Evolutionary conservation across 1,140 invertebrate species (phyloP).

Genomic region (Gryon sp.): DNA sequence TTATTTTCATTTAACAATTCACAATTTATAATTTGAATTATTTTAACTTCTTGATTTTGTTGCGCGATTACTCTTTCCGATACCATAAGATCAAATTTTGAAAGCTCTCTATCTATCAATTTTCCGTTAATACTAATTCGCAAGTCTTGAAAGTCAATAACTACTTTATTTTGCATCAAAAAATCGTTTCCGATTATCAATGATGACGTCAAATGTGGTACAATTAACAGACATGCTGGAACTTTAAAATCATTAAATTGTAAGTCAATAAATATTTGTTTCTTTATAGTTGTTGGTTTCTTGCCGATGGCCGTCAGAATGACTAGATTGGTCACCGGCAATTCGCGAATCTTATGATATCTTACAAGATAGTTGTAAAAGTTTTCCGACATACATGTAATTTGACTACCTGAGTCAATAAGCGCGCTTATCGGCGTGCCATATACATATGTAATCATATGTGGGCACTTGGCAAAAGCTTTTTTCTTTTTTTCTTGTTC

Average conservation of each 20-base stretch:
- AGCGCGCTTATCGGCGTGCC: slow-evolving; percentile 8
- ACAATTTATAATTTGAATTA: too few species aligned
- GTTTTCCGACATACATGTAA: slow-evolving; percentile 25
- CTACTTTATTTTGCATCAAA: not conserved
- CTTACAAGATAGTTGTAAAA: slow-evolving; percentile 12
- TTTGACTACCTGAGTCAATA: slow-evolving; percentile 33
- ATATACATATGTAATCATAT: slow-evolving; percentile 5
- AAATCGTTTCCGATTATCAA: not conserved
- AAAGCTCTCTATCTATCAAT: not conserved
- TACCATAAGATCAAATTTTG: not conserved
- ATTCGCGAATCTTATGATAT: slow-evolving; percentile 8
- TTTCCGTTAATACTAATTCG: not conserved
- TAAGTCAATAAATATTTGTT: slow-evolving; percentile 5
- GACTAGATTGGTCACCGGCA: slow-evolving; percentile 20
- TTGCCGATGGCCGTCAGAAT: slow-evolving; percentile 18
- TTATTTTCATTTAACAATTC: too few species aligned
- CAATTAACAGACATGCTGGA: not conserved
- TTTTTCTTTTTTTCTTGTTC: not conserved
- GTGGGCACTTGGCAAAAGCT: not conserved
- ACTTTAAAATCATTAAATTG: not conserved
- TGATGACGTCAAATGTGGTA: not conserved
- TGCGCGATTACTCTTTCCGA: too few species aligned
- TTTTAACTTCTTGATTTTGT: too few species aligned
- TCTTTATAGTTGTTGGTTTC: slow-evolving; percentile 29
- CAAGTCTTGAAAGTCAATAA: not conserved